phyloP scores from a whole-genome alignment of 2,888 invertebrate species.

The Dorcus parallelipipedus region DNA sequence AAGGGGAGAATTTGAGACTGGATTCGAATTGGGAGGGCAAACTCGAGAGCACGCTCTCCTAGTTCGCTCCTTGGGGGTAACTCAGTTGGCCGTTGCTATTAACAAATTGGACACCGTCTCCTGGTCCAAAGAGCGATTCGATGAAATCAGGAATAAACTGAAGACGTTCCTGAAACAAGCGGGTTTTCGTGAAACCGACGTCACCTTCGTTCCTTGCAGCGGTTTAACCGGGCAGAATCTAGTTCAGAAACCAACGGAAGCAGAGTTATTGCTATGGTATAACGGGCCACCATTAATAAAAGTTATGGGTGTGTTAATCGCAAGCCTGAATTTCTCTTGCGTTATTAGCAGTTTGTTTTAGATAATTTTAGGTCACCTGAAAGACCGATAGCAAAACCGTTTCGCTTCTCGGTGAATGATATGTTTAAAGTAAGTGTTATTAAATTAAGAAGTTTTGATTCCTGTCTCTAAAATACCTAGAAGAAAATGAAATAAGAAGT shows the following conservation, averaged over 20 bases:
- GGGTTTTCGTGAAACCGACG: constrained; percentile 83
- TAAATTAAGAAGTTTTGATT: too few species aligned
- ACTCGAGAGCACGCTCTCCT: constrained; percentile 95
- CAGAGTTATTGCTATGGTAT: constrained; percentile 70
- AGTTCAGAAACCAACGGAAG: constrained; percentile 62
- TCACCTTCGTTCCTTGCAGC: constrained; percentile 90
- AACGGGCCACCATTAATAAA: constrained; percentile 79
- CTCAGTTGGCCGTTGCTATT: constrained; percentile 89
- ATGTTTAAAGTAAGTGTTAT: constrained; percentile 75
- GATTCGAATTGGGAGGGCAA: constrained; percentile 97
- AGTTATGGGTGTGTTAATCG: constrained; percentile 65
- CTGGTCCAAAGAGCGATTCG: constrained; percentile 89
- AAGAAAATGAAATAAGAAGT: too few species aligned
- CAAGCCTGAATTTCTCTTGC: constrained; percentile 5
- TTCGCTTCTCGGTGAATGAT: constrained; percentile 91
- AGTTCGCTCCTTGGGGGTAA: constrained; percentile 85
- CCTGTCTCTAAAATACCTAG: too few species aligned
- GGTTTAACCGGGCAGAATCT: constrained; percentile 96
- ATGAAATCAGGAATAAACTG: constrained; percentile 82
- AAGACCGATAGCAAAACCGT: constrained; percentile 81
- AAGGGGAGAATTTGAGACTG: constrained; percentile 97
- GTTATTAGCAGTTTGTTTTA: constrained; percentile 34
- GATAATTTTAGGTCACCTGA: constrained; percentile 84
- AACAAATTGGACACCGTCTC: constrained; percentile 96
- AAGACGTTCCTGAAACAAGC: constrained; percentile 83